phyloP scores from a whole-genome alignment of 2,888 invertebrate genomes.

The Hemithea aestivaria region DNA sequence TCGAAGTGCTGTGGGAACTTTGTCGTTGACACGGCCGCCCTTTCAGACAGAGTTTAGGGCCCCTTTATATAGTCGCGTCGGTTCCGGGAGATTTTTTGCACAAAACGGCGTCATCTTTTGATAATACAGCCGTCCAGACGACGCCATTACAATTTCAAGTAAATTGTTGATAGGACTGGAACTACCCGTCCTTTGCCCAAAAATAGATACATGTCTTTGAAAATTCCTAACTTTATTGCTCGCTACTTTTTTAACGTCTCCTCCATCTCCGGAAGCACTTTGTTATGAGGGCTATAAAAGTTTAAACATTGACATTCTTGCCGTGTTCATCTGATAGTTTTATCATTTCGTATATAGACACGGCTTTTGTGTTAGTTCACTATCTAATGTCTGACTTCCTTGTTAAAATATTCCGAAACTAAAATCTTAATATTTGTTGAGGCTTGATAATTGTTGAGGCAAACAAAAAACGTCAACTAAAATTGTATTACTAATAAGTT shows the following conservation, averaged over 20 bases:
- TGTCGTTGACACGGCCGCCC: conserved; percentile 23
- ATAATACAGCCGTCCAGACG: conserved; percentile 27
- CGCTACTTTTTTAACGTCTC: conserved; percentile 33
- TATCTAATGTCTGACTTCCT: background rate
- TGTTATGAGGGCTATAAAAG: conserved; percentile 44
- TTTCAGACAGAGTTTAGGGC: conserved; percentile 20
- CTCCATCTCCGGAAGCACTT: conserved; percentile 43
- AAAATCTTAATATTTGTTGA: no score
- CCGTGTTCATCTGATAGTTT: conserved; percentile 5
- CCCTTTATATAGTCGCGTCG: conserved; percentile 17
- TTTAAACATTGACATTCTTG: conserved; percentile 24
- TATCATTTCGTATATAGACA: conserved; percentile 8
- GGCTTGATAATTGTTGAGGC: conserved; percentile 8
- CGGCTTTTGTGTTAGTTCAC: background rate
- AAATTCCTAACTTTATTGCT: conserved; percentile 19
- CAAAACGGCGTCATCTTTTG: conserved; percentile 14
- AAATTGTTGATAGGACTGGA: conserved; percentile 6
- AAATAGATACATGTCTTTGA: conserved; percentile 24
- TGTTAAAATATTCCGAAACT: background rate
- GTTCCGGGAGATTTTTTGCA: conserved; percentile 20
- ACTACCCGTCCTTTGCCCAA: conserved; percentile 13
- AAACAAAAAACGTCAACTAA: no score
- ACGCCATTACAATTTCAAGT: conserved; percentile 17
- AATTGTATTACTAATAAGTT: no score
- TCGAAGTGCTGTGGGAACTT: conserved; percentile 28